phyloP scores from a whole-genome alignment of 2,888 invertebrate genomes.

The Temnothorax rugatulus region DNA sequence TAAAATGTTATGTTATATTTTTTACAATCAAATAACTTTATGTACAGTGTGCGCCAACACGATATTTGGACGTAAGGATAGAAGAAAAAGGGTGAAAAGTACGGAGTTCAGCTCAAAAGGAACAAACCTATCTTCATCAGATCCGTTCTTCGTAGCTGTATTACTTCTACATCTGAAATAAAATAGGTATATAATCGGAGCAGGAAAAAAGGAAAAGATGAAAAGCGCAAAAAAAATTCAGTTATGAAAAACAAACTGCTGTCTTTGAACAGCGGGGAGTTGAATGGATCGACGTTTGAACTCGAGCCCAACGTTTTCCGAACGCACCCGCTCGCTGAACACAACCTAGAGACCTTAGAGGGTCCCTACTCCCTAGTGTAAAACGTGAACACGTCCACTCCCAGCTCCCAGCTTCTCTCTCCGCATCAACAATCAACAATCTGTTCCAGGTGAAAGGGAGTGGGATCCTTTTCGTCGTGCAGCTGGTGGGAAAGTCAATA shows the following conservation, averaged over 20 bases:
- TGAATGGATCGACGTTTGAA: background rate
- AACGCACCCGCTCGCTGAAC: background rate
- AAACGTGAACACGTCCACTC: background rate
- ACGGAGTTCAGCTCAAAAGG: too few species aligned
- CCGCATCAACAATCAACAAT: slow-evolving; percentile 30
- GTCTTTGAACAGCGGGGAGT: background rate
- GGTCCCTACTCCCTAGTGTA: background rate
- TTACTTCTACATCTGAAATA: background rate
- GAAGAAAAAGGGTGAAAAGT: too few species aligned
- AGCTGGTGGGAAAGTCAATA: slow-evolving; percentile 9
- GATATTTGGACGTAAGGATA: too few species aligned
- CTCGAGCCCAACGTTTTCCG: background rate
- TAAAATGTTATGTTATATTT: background rate
- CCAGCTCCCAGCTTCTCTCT: background rate
- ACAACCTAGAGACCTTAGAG: background rate
- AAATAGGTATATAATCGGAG: background rate
- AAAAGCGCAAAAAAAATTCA: background rate
- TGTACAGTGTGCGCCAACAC: too few species aligned
- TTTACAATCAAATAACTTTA: background rate
- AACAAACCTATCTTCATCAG: too few species aligned
- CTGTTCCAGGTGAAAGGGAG: background rate
- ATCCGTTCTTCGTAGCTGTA: too few species aligned
- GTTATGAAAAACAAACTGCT: background rate
- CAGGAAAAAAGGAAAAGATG: background rate
- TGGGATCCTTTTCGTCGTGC: background rate